Conservation (phyloP, 2,113 vertebrate genomes). For the Actenoides lindsayi region DNA sequence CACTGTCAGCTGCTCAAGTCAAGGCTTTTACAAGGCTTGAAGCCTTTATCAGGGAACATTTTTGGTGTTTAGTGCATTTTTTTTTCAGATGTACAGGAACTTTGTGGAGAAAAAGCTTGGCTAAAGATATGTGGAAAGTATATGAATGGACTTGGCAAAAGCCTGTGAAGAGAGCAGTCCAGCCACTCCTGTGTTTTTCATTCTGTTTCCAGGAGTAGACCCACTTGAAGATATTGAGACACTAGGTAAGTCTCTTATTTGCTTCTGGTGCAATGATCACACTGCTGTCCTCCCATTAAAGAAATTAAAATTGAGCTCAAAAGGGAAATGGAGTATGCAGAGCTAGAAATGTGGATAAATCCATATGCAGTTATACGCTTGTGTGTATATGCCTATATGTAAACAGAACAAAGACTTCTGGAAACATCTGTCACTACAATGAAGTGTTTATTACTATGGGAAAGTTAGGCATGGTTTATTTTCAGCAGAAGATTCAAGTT, state of each 20-base stretch:
- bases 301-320: neutral
- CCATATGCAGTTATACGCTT: accelerated
- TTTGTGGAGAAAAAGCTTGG: constrained; percentile 83
- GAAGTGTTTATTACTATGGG: neutral
- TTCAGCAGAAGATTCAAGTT: constrained; percentile 30
- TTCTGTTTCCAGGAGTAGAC: constrained; percentile 82
- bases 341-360: neutral
- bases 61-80: neutral
- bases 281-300: neutral
- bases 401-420: neutral
- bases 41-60: neutral
- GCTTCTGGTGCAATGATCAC: neutral
- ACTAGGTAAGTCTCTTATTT: constrained; percentile 67
- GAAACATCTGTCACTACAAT: neutral
- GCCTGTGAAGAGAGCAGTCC: constrained; percentile 77
- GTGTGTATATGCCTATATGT: neutral
- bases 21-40: neutral
- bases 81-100: constrained; percentile 61
- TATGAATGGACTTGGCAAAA: constrained; percentile 78
- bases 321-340: neutral
- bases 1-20: neutral
- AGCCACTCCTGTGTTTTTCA: constrained; percentile 81
- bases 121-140: constrained; percentile 74
- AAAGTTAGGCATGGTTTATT: constrained; percentile 12
- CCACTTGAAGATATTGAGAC: constrained; percentile 82